Percentiles rank a stretch among this genome's conserved stretches.
phyloP scores from a whole-genome alignment of 2,888 invertebrate species.

The Ormyrus pomaceus region DNA sequence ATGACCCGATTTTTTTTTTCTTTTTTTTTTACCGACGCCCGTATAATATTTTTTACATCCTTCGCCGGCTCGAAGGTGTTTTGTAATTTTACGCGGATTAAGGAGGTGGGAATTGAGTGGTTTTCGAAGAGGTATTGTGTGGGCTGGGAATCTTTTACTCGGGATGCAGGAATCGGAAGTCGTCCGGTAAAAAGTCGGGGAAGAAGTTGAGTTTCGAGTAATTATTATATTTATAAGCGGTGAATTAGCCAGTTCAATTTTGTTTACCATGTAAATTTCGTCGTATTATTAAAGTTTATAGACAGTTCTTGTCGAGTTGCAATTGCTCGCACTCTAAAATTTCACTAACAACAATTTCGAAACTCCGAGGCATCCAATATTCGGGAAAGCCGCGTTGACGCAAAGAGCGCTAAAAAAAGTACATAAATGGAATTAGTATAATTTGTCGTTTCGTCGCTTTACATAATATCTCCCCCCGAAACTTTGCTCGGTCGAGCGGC shows the following conservation, averaged over 20 bases:
- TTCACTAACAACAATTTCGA: slow-evolving; percentile 2
- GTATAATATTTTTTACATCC: too few relatives aligned
- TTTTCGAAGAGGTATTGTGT: not conserved
- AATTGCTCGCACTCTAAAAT: not conserved
- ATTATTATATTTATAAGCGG: too few relatives aligned
- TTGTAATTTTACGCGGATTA: slow-evolving; percentile 37
- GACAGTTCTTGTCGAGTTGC: too few relatives aligned
- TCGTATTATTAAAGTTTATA: too few relatives aligned
- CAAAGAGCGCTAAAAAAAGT: not conserved
- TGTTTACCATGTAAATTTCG: too few relatives aligned
- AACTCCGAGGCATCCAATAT: not conserved
- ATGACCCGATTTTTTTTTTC: not conserved
- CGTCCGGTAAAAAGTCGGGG: too few relatives aligned
- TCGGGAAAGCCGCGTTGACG: not conserved
- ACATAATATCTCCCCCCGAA: not conserved
- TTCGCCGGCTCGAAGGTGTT: too few relatives aligned
- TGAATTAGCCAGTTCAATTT: too few relatives aligned
- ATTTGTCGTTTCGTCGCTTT: not conserved
- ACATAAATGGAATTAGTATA: not conserved
- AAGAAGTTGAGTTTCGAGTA: too few relatives aligned
- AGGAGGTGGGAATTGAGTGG: not conserved
- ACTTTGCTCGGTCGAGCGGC: too few relatives aligned
- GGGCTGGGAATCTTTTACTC: too few relatives aligned
- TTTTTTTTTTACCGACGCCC: not conserved
- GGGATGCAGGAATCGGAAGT: too few relatives aligned